Percentiles rank a stretch among this genome's conserved stretches.
These are phyloP conservation scores for Saccopteryx leptura DNA, from an alignment of 2,113 vertebrate species.

Conservation along the genomic window DNA sequence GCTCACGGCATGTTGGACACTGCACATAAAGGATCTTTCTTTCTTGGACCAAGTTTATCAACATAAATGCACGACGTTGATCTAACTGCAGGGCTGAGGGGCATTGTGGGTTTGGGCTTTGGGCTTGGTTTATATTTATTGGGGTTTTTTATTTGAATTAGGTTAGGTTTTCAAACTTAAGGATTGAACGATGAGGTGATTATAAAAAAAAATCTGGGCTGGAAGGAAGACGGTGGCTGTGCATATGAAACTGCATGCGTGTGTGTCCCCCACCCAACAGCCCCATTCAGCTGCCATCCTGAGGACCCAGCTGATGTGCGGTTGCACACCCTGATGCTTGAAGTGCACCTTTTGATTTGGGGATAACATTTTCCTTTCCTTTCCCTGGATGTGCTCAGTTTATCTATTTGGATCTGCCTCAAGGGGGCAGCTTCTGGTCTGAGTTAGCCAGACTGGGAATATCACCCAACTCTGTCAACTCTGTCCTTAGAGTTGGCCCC, in stretches of 20 bases:
- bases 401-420: neutral
- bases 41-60: neutral
- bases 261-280: neutral
- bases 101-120: constrained; percentile 56
- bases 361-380: neutral
- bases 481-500: neutral
- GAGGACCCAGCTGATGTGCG: neutral
- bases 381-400: neutral
- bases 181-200: constrained; percentile 14
- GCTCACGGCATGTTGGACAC: neutral
- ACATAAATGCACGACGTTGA: neutral
- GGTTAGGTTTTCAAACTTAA: constrained; percentile 67
- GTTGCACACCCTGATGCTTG: accelerated
- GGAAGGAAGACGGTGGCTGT: neutral
- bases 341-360: neutral
- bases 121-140: constrained; percentile 62
- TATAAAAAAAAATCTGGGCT: constrained; percentile 6
- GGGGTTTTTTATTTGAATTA: constrained; percentile 68
- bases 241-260: neutral
- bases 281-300: neutral
- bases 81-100: neutral
- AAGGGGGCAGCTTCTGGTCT: neutral
- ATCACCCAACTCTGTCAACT: neutral
- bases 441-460: neutral
- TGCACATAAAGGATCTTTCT: neutral